Conservation (phyloP, 1,140 invertebrate species). For the Nixonia krombeini region DNA sequence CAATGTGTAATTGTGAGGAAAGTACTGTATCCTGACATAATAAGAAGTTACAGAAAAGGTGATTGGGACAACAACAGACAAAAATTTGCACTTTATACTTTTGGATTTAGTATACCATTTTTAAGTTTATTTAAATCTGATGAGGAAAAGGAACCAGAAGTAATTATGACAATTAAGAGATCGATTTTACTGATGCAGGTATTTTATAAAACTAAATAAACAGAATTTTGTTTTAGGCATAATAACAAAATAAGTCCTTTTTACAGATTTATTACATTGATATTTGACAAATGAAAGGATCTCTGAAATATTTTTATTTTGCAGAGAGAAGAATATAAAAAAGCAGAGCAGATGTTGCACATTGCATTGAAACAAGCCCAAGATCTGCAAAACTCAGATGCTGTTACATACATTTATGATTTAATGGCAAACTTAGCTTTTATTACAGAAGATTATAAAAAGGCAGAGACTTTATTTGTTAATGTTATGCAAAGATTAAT, state of each 20-base stretch:
- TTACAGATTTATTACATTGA: no score
- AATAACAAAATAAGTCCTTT: no score
- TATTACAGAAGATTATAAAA: slow-evolving; percentile 80
- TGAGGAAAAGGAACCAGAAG: slow-evolving; percentile 29
- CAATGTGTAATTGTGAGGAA: no score
- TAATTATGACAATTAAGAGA: slow-evolving; percentile 37
- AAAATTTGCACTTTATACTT: slow-evolving; percentile 8
- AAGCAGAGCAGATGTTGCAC: slow-evolving; percentile 88
- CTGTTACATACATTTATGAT: slow-evolving; percentile 90
- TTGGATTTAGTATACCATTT: slow-evolving; percentile 27
- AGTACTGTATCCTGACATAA: no score
- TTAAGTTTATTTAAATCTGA: slow-evolving; percentile 36
- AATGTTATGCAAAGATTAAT: slow-evolving; percentile 85
- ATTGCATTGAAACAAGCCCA: slow-evolving; percentile 87
- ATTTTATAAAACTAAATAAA: no score
- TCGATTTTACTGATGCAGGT: slow-evolving; percentile 40
- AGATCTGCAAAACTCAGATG: slow-evolving; percentile 80
- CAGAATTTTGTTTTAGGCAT: no score
- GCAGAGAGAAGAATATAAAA: slow-evolving; percentile 81
- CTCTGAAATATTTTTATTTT: slow-evolving; percentile 49
- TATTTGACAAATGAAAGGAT: no score
- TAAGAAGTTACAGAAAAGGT: background rate
- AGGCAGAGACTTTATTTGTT: slow-evolving; percentile 88
- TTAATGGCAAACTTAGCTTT: slow-evolving; percentile 92
- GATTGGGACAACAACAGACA: background rate